Conservation (phyloP, 2,888 invertebrate genomes). For the Epinotia brunnichana region DNA sequence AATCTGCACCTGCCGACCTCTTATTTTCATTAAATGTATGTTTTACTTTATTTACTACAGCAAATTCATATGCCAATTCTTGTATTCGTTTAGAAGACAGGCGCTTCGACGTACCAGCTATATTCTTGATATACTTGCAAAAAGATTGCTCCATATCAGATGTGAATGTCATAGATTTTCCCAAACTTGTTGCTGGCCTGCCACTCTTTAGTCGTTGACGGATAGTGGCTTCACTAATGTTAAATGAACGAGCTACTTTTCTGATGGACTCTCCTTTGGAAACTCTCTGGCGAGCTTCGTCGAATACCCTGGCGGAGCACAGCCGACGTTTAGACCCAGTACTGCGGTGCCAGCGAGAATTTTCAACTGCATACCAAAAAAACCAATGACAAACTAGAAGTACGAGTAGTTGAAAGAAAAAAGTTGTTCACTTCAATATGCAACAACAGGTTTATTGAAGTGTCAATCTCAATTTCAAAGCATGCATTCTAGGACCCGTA, state of each 20-base stretch:
- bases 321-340: neutral
- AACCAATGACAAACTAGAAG: neutral
- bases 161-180: constrained; percentile 15
- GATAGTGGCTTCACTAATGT: constrained; percentile 1
- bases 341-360: neutral
- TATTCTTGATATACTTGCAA: constrained; percentile 4
- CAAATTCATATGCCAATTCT: constrained; percentile 19
- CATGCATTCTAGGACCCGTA: too few relatives aligned
- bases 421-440: neutral
- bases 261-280: constrained; percentile 10
- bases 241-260: constrained; percentile 6
- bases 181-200: constrained; percentile 1
- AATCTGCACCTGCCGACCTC: constrained; percentile 8
- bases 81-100: constrained; percentile 1
- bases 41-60: constrained; percentile 5
- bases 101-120: neutral
- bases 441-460: neutral
- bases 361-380: neutral
- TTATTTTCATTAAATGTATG: constrained; percentile 4
- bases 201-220: constrained; percentile 13
- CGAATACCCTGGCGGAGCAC: constrained; percentile 6
- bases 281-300: constrained; percentile 12
- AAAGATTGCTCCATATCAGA: constrained; percentile 9
- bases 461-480: too few relatives aligned
- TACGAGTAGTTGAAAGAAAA: neutral